Evolutionary conservation across 2,888 invertebrate genomes (phyloP), one percentile per base, ranked within the genome.

Genomic region (Cheilosia scutellata): DNA sequence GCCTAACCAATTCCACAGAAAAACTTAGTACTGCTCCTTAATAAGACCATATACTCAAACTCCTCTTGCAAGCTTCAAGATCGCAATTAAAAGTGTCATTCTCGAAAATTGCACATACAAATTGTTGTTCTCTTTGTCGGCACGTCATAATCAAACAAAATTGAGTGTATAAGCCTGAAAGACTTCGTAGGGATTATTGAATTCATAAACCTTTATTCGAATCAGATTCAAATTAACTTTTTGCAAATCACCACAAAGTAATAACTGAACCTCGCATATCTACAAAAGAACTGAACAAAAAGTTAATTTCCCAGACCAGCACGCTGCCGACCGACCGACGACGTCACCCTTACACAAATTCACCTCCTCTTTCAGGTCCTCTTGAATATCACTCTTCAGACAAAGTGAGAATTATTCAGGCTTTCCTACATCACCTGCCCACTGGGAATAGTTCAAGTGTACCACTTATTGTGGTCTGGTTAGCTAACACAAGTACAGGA

Each of bases 391-490:
- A 66, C 76, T 86, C 47, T 60, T 62, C 70, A 71, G 71, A 77
- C 71, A 66, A 79, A 80, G 60, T 71, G 80, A 65, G 76, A 55
- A 77, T 76, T 55, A 55, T 63, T 84, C 68, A 55, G 53, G 47
- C 44, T 29, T 49, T 44, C 62, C 44, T 31, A 33, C 51, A 53
- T 66, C 65, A 75, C 76, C 63, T 80, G 65, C 75, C 80, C 66
- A 42, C 33, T 33, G 66, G 80, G 55, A 77, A 77, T 86, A 63
- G 76, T 82, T 86, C 82, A 86, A 86, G 82, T 68, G 44, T 68
- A 47, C 62, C 86, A 86, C 86, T 86, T 55, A 86, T 82, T 86
- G 86, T 80, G 86, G 86, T 86, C 86, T 86, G 86, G 86, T 86
- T 86, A 86, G 76, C 76, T 82, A 72, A 86, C 76, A 66, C 76